Evolutionary conservation across 1,140 invertebrate species (phyloP), one percentile per base, ranked within the genome.

Genomic region (Diorhabda elongata): DNA sequence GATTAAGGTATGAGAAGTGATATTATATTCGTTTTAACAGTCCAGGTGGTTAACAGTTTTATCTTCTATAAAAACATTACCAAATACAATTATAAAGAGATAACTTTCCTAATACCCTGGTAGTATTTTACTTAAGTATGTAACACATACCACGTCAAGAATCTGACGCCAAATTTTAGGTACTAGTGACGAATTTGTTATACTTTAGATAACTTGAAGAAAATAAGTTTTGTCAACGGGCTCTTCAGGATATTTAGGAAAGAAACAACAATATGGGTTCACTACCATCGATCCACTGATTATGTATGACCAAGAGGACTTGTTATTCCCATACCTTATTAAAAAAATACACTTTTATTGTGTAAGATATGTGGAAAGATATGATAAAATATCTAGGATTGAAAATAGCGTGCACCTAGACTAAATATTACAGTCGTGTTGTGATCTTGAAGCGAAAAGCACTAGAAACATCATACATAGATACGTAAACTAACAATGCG

Each of bases 351-450:
- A 26, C 26, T 26, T 26, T 26, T 1, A 26, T 26, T 26, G 26
- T 26, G 26, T 59, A 44, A 41, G 62, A 74, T 73, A 70, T 70
- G 68, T 64, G 26, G 44, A 8, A 26, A 69, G 71, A 74, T 74
- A 73, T 74, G 73, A 59, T 63, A 71, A 70, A 69, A 65, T 61
- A 64, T 69, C 47, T 61, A 66, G 65, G 63, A 68, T 44, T 71
- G 60, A 59, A 72, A 75, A 69, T 59, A 75, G 74, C 72, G 71
- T 76, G 73, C 72, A 44, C 70, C 75, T 76, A 74, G 69, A 69
- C 63, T 70, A 73, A 74, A 71, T 74, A 64, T 52, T 52, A 73
- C 67, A 75, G 75, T 76, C 75, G 75, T 76, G 75, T 76, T 76
- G 75, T 76, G 75, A 75, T 71, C 61, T 67, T 66, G 70, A 44